Conservation (phyloP, 1,140 invertebrate genomes). For the Panagrolaimus sp. region DNA sequence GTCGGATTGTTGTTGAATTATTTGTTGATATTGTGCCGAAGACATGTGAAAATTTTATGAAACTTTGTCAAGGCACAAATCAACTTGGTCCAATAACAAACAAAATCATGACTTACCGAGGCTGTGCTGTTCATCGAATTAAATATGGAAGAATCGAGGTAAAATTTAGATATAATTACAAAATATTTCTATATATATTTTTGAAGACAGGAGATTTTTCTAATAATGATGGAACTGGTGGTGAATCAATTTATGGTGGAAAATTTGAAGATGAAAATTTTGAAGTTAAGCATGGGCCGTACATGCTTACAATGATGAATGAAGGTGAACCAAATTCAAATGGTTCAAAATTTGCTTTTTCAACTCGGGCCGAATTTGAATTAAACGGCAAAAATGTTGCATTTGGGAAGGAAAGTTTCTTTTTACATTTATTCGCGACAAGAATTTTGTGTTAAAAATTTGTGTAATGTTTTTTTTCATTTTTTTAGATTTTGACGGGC, state of each 20-base stretch:
- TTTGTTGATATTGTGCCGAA: not conserved
- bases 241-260: slow-evolving; percentile 89
- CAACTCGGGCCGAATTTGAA: slow-evolving; percentile 65
- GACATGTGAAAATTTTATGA: slow-evolving; percentile 63
- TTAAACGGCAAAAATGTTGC: slow-evolving; percentile 51
- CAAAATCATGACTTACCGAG: slow-evolving; percentile 73
- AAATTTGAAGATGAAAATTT: slow-evolving; percentile 98
- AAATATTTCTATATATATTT: slow-evolving; percentile 9
- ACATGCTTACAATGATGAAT: slow-evolving; percentile 56
- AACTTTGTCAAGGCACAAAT: slow-evolving; percentile 63
- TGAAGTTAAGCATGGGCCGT: slow-evolving; percentile 71
- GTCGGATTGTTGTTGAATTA: not conserved
- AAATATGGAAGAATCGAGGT: slow-evolving; percentile 97
- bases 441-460: slow-evolving; percentile 34
- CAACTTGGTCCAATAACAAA: slow-evolving; percentile 68
- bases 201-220: slow-evolving; percentile 66
- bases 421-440: slow-evolving; percentile 33
- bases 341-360: slow-evolving; percentile 97
- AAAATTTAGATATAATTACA: not conserved
- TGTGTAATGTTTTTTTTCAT: not conserved
- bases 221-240: slow-evolving; percentile 79
- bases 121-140: slow-evolving; percentile 67
- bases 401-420: slow-evolving; percentile 38
- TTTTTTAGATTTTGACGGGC: no score
- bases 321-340: slow-evolving; percentile 82